Evolutionary conservation across 2,797 vertebrate genomes (phyloP).

Genomic region (Brachyrhaphis roseni): DNA sequence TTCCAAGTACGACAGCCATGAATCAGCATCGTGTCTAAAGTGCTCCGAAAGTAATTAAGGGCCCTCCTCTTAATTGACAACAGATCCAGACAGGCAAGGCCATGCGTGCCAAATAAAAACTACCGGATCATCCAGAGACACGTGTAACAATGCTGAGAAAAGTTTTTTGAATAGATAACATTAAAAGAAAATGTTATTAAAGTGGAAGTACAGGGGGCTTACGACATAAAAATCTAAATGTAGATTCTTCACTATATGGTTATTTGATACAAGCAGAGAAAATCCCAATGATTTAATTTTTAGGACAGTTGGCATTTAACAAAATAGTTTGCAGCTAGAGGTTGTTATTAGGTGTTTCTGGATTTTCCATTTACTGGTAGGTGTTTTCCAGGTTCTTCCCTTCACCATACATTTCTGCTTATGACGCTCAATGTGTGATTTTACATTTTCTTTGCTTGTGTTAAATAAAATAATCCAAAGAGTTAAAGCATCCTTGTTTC

Average conservation of each 20-base stretch:
- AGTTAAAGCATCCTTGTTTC: background rate
- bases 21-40: conserved; percentile 66
- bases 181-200: background rate
- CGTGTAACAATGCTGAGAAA: conserved; percentile 19
- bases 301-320: background rate
- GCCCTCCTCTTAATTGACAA: conserved; percentile 72
- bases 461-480: background rate
- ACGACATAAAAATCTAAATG: background rate
- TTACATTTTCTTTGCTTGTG: background rate
- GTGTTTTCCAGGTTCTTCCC: background rate
- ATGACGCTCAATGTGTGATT: background rate
- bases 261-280: background rate
- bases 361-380: background rate
- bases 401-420: background rate
- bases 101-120: conserved; percentile 56
- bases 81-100: conserved; percentile 57
- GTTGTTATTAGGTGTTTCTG: background rate
- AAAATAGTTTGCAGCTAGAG: background rate
- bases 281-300: background rate
- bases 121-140: conserved; percentile 36
- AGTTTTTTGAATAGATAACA: conserved; percentile 1
- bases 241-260: background rate
- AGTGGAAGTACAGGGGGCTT: background rate
- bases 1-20: conserved; percentile 68
- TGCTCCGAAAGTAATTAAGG: conserved; percentile 76